phyloP scores from a whole-genome alignment of 2,113 vertebrate species.

The Gadus macrocephalus region DNA sequence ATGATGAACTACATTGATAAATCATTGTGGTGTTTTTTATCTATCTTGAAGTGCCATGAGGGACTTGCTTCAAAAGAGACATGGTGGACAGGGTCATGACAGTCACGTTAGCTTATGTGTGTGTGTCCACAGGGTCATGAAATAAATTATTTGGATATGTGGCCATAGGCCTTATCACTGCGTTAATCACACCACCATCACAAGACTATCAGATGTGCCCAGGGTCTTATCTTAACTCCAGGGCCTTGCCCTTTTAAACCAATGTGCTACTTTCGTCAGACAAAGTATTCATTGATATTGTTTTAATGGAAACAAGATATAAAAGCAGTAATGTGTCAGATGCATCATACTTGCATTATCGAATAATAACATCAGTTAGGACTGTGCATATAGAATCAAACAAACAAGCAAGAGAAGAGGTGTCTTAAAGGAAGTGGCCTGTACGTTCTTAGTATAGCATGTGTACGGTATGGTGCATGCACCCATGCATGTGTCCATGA shows the following conservation, averaged over 20 bases:
- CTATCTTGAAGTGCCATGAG: too few species aligned
- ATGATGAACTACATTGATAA: too few species aligned
- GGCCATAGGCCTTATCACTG: neutral
- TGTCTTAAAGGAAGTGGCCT: neutral
- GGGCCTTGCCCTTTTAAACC: slow-evolving; percentile 21
- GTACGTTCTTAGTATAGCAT: neutral
- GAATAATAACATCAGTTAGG: neutral
- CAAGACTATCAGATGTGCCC: slow-evolving; percentile 6
- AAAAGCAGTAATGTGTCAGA: too few species aligned
- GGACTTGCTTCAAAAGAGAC: too few species aligned
- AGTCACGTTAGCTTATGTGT: too few species aligned
- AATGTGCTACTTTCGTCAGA: neutral
- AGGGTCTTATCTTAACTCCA: too few species aligned
- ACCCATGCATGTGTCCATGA: neutral
- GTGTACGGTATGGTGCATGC: neutral
- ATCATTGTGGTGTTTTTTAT: too few species aligned
- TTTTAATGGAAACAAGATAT: too few species aligned
- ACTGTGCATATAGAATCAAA: neutral
- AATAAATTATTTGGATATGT: neutral
- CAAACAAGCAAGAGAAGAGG: neutral
- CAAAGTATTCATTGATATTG: too few species aligned
- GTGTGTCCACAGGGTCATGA: neutral
- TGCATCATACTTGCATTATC: neutral
- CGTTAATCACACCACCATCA: slow-evolving; percentile 9
- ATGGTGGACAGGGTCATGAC: too few species aligned